A percentile compares a stretch with the other conserved stretches of the same genome.
These are phyloP conservation scores for Cyaniris semiargus DNA, from an alignment of 2,888 invertebrate genomes.

Conservation along the genomic window DNA sequence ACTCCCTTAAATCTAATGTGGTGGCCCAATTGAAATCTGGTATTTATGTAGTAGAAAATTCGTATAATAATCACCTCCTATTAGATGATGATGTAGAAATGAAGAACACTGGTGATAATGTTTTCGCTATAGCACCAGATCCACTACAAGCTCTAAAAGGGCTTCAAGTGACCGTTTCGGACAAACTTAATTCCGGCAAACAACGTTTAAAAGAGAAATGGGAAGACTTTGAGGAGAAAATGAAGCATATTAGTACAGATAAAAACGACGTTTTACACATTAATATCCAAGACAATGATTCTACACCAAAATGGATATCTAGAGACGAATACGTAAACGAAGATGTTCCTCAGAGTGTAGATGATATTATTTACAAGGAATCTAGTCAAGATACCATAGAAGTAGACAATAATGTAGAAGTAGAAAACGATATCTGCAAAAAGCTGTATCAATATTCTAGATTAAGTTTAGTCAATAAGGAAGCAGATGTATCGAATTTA, in stretches of 20 bases:
- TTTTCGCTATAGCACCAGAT: constrained; percentile 65
- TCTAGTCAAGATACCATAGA: constrained; percentile 72
- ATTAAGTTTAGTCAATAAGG: constrained; percentile 69
- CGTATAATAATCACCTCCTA: constrained; percentile 60
- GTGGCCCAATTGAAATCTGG: constrained; percentile 77
- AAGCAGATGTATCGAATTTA: constrained; percentile 67
- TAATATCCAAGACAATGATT: constrained; percentile 45
- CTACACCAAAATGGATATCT: constrained; percentile 49
- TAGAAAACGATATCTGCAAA: constrained; percentile 59
- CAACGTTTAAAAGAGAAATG: constrained; percentile 79
- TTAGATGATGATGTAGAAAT: constrained; percentile 51
- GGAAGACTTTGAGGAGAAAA: constrained; percentile 75
- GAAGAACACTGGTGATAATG: constrained; percentile 58
- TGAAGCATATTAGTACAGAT: constrained; percentile 66
- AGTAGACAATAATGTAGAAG: constrained; percentile 61
- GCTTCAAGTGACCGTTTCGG: constrained; percentile 72
- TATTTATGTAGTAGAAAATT: constrained; percentile 78
- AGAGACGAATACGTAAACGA: constrained; percentile 49
- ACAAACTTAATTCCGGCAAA: constrained; percentile 75
- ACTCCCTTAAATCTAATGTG: constrained; percentile 61
- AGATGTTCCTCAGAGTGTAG: constrained; percentile 47
- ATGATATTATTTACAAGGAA: constrained; percentile 70
- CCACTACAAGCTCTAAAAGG: constrained; percentile 77
- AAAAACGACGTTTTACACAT: constrained; percentile 48
- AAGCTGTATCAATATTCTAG: constrained; percentile 70